Percentiles rank a stretch among this genome's conserved stretches.
phyloP scores from a whole-genome alignment of 2,113 vertebrate genomes.

The Diphyllodes magnificus region DNA sequence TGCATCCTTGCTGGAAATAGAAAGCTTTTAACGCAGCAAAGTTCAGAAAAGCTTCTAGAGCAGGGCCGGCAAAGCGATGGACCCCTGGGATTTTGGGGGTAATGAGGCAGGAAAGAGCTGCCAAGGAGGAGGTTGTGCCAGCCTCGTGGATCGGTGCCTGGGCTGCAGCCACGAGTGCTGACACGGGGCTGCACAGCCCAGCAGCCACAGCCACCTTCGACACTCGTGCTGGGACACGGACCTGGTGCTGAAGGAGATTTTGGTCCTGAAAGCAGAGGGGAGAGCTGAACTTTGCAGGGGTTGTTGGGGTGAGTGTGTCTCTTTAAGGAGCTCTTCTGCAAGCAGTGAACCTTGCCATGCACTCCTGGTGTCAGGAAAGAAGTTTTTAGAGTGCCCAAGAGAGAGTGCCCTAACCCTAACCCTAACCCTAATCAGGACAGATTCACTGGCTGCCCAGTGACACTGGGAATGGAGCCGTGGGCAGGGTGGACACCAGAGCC shows the following conservation, averaged over 20 bases:
- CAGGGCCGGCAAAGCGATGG: accelerated
- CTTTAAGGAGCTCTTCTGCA: background rate
- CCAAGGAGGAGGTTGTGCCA: background rate
- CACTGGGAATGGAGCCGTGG: background rate
- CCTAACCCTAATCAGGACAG: background rate
- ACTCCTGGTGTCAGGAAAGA: background rate
- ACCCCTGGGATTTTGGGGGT: background rate
- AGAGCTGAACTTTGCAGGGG: background rate
- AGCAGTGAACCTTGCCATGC: background rate
- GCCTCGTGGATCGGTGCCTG: accelerated
- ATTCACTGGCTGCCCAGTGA: background rate
- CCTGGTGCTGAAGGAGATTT: background rate
- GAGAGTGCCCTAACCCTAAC: too few species aligned
- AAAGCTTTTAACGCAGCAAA: background rate
- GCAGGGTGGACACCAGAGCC: background rate
- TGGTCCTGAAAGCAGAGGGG: background rate
- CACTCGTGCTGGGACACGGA: accelerated
- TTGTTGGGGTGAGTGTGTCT: background rate
- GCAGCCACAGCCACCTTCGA: background rate
- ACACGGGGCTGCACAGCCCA: accelerated
- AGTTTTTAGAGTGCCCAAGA: background rate
- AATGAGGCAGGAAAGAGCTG: background rate
- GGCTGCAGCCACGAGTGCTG: background rate
- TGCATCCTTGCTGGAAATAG: background rate
- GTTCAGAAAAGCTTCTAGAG: background rate